Evolutionary conservation across 2,797 vertebrate genomes (phyloP), one percentile per base, ranked within the genome.

Genomic region (Onychomys arenicola): DNA sequence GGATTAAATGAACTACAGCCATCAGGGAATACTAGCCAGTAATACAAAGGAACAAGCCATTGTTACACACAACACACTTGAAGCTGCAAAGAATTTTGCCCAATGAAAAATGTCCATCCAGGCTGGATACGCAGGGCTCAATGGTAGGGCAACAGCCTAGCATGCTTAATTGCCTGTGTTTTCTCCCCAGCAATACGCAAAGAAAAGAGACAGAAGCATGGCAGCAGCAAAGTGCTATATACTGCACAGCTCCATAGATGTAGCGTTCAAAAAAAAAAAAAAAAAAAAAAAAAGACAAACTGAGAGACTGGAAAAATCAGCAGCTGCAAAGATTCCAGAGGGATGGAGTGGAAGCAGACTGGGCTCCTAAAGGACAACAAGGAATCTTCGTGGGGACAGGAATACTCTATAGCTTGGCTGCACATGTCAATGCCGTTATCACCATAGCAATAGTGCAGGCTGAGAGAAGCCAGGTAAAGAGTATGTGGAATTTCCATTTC

Each of bases 241-340:
- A 32, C 71, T 14, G 8, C 52, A 19, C 32, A 71, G 93, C 91
- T 90, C 67, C 81, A 92, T 55, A 73, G 43, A 82, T 19, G 69
- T 0, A 89, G 46, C 10, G 43, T 59, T 87, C 88, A 85, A 75
- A 85, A 95, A 77, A 86, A 65, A 76, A 91, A 81, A n/a, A n/a
- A n/a, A n/a, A n/a, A 85, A 75, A 85, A 95, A 77, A n/a, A n/a
- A n/a, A n/a, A n/a, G n/a, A 92, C 75, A 77, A 92, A 67, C 73
- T 82, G 75, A 78, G 6, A 91, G 46, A 71, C 14, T 46, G 23
- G 37, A 89, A 78, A 95, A 92, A 81, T 52, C 14, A 61, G 49
- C 87, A 69, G 71, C 10, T 93, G 21, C 25, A 57, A 61, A 21
- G 73, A 32, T 77, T 76, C 57, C 55, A 71, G 37, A 81, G 5